Conservation (phyloP, 2,797 vertebrate genomes). For the Anomalospiza imberbis region DNA sequence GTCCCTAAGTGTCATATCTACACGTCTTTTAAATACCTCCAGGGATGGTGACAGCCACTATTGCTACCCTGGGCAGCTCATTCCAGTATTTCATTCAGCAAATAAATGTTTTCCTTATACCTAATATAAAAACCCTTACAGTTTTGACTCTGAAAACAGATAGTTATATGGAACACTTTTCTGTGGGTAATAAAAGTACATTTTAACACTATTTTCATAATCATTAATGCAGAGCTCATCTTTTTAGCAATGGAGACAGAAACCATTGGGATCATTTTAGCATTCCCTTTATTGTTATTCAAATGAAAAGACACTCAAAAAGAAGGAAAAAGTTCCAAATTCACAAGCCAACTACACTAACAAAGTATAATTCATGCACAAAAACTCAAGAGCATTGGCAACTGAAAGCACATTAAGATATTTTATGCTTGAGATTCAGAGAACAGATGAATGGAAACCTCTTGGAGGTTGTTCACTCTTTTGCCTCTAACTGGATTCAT, state of each 20-base stretch:
- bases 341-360: neutral
- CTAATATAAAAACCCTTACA: neutral
- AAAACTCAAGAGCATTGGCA: neutral
- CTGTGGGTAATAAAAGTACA: neutral
- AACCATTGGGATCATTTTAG: neutral
- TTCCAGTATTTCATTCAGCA: neutral
- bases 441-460: neutral
- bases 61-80: neutral
- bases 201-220: neutral
- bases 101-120: neutral
- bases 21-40: neutral
- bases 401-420: neutral
- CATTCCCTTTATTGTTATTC: neutral
- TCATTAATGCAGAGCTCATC: neutral
- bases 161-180: neutral
- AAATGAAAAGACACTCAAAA: neutral
- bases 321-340: neutral
- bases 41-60: neutral
- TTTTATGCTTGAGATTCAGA: neutral
- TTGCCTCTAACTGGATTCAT: neutral
- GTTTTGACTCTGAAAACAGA: neutral
- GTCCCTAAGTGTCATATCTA: neutral
- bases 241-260: neutral
- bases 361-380: neutral
- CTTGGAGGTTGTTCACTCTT: neutral